Conservation (phyloP, 2,113 vertebrate genomes). For the Hydrochoerus hydrochaeris region DNA sequence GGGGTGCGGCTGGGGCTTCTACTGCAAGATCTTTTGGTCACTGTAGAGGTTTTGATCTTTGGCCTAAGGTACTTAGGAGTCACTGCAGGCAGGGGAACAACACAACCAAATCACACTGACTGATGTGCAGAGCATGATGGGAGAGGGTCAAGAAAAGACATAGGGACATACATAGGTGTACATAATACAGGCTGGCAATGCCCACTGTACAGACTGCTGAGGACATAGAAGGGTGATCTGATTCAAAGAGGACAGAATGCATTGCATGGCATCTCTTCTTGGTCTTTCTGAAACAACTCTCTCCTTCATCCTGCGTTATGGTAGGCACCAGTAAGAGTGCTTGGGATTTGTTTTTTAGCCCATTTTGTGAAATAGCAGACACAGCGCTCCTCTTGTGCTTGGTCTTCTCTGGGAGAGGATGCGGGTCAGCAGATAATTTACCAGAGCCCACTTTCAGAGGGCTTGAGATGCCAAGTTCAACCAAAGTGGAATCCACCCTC, state of each 20-base stretch:
- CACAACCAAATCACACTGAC: background rate
- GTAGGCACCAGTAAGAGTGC: background rate
- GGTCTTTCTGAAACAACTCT: background rate
- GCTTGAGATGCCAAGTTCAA: background rate
- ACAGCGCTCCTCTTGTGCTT: background rate
- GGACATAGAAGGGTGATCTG: background rate
- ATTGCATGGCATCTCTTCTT: background rate
- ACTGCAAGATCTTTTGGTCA: background rate
- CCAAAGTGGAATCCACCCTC: slow-evolving; percentile 13
- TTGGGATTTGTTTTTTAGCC: background rate
- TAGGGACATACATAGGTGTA: background rate
- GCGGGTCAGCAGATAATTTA: slow-evolving; percentile 20
- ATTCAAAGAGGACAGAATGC: background rate
- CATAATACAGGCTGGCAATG: background rate
- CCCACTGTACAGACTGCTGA: background rate
- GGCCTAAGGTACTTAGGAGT: background rate
- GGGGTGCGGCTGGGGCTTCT: background rate
- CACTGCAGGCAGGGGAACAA: background rate
- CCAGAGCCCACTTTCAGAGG: slow-evolving; percentile 1
- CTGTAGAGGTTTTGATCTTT: background rate
- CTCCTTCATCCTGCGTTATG: background rate
- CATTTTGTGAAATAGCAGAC: background rate
- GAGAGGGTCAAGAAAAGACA: background rate
- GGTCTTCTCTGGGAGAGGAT: slow-evolving; percentile 14
- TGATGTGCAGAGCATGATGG: background rate